Evolutionary conservation across 1,140 invertebrate species (phyloP).

Genomic region (Hyposmocoma kahamanoa): DNA sequence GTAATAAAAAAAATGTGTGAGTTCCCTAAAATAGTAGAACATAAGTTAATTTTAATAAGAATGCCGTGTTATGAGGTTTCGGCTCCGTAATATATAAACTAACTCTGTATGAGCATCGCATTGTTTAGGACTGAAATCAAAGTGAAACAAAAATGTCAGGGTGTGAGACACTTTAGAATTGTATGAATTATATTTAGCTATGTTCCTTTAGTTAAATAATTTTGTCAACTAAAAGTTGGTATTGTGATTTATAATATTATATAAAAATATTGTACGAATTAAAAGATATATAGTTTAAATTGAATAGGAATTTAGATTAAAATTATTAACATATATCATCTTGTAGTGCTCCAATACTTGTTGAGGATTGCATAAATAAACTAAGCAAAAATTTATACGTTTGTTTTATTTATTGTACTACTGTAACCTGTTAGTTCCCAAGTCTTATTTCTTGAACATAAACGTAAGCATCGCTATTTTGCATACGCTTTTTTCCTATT

Average conservation of each 20-base stretch:
- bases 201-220: conserved; percentile 67
- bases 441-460: no score
- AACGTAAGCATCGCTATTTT: no score
- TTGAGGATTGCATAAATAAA: conserved; percentile 68
- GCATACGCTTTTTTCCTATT: no score
- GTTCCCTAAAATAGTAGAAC: no score
- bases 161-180: conserved; percentile 52
- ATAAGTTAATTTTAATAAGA: no score
- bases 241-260: conserved; percentile 61
- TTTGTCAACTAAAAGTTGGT: conserved; percentile 68
- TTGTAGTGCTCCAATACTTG: conserved; percentile 59
- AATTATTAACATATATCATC: conserved; percentile 49
- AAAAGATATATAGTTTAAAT: conserved; percentile 59
- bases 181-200: conserved; percentile 44
- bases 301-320: conserved; percentile 51
- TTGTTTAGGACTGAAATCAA: conserved; percentile 14
- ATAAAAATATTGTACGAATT: conserved; percentile 48
- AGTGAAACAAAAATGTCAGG: conserved; percentile 26
- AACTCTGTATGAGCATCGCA: no score
- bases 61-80: no score
- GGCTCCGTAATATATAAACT: no score
- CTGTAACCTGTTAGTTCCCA: not conserved
- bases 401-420: not conserved
- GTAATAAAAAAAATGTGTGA: no score
- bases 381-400: conserved; percentile 21